Conservation (phyloP, 2,113 vertebrate species). For the Rattus rattus region DNA sequence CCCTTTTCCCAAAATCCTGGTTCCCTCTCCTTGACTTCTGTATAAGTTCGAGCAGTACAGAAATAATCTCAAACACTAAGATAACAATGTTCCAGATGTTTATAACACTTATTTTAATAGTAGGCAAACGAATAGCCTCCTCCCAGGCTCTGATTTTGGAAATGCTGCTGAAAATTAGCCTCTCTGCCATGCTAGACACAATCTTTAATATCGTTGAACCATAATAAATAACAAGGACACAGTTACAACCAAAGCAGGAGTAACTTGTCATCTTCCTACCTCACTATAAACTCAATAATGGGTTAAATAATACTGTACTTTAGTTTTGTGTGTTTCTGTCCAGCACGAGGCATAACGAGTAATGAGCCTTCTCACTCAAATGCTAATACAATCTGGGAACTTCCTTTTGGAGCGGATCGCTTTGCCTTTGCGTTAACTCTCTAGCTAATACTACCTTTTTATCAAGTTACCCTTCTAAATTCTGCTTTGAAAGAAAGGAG, state of each 20-base stretch:
- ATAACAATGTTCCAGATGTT: not conserved
- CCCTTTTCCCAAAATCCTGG: not conserved
- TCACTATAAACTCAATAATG: not conserved
- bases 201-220: conserved; percentile 11
- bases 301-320: conserved; percentile 56
- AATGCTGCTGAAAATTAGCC: not conserved
- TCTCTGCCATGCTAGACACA: conserved; percentile 9
- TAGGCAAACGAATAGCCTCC: not conserved
- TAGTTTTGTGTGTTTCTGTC: not conserved
- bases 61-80: not conserved
- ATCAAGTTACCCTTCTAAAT: not conserved
- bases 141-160: not conserved
- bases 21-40: not conserved
- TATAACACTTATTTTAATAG: not conserved
- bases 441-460: conserved; percentile 48
- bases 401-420: not conserved
- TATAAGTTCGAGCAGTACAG: not conserved
- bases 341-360: not conserved
- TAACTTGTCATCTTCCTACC: conserved; percentile 9
- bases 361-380: conserved; percentile 39
- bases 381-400: conserved; percentile 28
- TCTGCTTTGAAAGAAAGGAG: conserved; percentile 53
- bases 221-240: not conserved
- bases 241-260: not conserved
- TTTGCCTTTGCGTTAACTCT: conserved; percentile 25